Evolutionary conservation across 2,797 vertebrate species (phyloP).

Genomic region (Pseudocheirus occidentalis): DNA sequence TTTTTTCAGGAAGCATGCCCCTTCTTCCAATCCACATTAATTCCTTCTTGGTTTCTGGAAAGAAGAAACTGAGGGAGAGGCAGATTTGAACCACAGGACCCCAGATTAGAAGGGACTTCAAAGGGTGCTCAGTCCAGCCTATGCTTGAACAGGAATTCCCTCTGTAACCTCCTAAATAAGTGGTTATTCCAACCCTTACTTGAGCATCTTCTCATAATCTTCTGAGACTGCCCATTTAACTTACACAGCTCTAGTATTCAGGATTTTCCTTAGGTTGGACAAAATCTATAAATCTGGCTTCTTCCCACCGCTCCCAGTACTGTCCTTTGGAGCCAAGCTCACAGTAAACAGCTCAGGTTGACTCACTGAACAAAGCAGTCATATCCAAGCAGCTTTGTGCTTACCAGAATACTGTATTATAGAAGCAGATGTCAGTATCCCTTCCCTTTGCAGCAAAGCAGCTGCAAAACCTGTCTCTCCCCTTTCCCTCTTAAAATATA

Average conservation of each 20-base stretch:
- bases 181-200: not conserved
- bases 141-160: not conserved
- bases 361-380: not conserved
- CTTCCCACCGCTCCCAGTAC: too few relatives aligned
- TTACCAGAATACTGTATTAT: not conserved
- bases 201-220: not conserved
- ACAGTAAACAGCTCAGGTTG: not conserved
- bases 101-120: not conserved
- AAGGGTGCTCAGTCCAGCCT: not conserved
- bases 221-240: not conserved
- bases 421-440: not conserved
- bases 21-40: not conserved
- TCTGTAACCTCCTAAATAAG: not conserved
- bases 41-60: not conserved
- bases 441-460: not conserved
- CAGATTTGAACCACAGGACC: not conserved
- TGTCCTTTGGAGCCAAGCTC: too few relatives aligned
- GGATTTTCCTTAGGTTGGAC: not conserved
- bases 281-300: not conserved
- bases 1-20: not conserved
- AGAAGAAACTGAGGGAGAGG: not conserved
- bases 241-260: not conserved
- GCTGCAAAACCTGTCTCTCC: not conserved
- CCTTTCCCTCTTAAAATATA: not conserved
- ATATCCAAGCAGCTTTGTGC: not conserved